Evolutionary conservation across 2,888 invertebrate genomes (phyloP).

Genomic region (Zaprionus lineosus): DNA sequence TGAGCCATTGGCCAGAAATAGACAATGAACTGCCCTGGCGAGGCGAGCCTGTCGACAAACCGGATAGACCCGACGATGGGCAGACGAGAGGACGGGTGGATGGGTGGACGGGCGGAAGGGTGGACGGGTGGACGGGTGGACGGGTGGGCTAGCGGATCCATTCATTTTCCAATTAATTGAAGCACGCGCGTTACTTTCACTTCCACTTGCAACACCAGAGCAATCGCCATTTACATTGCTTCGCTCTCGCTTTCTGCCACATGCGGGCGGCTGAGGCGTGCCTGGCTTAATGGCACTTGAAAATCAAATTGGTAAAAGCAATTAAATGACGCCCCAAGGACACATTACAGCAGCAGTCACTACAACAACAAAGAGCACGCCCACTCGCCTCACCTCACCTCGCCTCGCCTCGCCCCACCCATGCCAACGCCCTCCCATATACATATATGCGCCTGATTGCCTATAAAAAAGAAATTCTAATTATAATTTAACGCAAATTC

Average conservation of each 20-base stretch:
- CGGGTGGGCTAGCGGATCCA: constrained; percentile 46
- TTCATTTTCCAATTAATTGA: constrained; percentile 80
- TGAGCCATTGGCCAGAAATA: constrained; percentile 64
- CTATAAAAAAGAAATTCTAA: constrained; percentile 80
- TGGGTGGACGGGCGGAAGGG: background rate
- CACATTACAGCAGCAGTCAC: constrained; percentile 74
- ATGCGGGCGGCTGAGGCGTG: constrained; percentile 63
- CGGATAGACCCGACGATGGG: no score
- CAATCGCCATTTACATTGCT: constrained; percentile 26
- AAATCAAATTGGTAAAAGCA: constrained; percentile 82
- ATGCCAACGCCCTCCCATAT: constrained; percentile 24
- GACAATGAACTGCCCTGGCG: constrained; percentile 54
- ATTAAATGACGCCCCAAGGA: constrained; percentile 83
- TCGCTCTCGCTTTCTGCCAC: constrained; percentile 68
- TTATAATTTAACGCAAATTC: constrained; percentile 79
- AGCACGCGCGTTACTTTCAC: constrained; percentile 78
- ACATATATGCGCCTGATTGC: constrained; percentile 64
- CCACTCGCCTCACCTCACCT: no score
- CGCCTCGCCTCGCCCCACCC: no score
- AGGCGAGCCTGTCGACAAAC: no score
- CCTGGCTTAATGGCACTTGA: constrained; percentile 81
- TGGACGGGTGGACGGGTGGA: background rate
- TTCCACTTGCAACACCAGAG: constrained; percentile 39
- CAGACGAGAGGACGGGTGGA: no score
- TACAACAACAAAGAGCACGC: constrained; percentile 39